Conservation (phyloP, 2,888 invertebrate species). For the Melanotus villosus region DNA sequence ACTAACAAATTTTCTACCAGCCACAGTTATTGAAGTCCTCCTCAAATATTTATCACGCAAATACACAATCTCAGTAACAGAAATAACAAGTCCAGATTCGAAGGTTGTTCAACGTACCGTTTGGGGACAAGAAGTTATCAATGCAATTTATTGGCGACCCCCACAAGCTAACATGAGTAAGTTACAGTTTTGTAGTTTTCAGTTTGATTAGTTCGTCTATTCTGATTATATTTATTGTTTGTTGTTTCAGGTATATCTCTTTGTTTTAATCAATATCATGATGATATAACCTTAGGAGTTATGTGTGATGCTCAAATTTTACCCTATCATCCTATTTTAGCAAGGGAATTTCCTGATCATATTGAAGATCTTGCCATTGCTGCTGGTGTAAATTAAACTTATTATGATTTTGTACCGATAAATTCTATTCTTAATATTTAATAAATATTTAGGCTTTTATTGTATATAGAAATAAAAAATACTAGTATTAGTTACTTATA, state of each 20-base stretch:
- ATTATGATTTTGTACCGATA: too few relatives aligned
- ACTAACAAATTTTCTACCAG: conserved; percentile 76
- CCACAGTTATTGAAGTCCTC: conserved; percentile 70
- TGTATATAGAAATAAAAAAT: too few relatives aligned
- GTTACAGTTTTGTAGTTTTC: too few relatives aligned
- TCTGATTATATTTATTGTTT: too few relatives aligned
- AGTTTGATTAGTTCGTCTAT: too few relatives aligned
- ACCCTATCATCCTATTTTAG: conserved; percentile 75
- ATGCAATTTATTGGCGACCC: conserved; percentile 80
- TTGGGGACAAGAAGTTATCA: conserved; percentile 77
- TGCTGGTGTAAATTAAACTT: conserved; percentile 42
- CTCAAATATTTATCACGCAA: conserved; percentile 77
- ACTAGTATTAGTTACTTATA: too few relatives aligned
- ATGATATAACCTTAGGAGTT: conserved; percentile 76
- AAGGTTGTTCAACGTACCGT: conserved; percentile 70
- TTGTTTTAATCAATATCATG: conserved; percentile 79
- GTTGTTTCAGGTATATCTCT: conserved; percentile 77
- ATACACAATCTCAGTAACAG: conserved; percentile 78
- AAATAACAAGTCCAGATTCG: conserved; percentile 69
- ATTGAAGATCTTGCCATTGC: conserved; percentile 61
- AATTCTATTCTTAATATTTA: too few relatives aligned
- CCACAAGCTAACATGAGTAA: conserved; percentile 84
- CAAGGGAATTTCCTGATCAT: conserved; percentile 64
- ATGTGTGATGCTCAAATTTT: conserved; percentile 82
- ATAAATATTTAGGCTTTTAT: too few relatives aligned